Conservation (phyloP, 2,113 vertebrate genomes). For the Carassius gibelio region DNA sequence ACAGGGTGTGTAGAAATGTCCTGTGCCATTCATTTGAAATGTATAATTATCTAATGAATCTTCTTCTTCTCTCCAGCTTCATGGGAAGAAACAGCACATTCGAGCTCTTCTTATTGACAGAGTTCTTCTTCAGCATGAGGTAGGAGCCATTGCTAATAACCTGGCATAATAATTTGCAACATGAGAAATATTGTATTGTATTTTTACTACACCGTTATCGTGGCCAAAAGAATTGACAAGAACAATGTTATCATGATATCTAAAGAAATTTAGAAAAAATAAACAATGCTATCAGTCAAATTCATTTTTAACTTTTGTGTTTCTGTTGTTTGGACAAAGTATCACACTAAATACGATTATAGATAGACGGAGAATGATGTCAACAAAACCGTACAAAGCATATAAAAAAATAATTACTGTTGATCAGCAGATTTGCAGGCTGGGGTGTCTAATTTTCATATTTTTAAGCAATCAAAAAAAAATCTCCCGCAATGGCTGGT, state of each 20-base stretch:
- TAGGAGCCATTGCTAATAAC: constrained; percentile 57
- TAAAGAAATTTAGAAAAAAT: not conserved
- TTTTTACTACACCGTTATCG: not conserved
- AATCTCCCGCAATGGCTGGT: too few relatives aligned
- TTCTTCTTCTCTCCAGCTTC: constrained; percentile 78
- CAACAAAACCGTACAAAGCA: too few relatives aligned
- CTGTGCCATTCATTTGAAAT: not conserved
- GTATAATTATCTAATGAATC: not conserved
- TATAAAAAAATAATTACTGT: too few relatives aligned
- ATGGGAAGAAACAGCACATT: constrained; percentile 93
- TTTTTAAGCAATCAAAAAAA: too few relatives aligned
- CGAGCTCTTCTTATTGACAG: constrained; percentile 93
- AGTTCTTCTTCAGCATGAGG: constrained; percentile 96
- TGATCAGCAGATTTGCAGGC: too few relatives aligned
- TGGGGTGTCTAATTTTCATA: too few relatives aligned
- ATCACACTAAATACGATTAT: too few relatives aligned
- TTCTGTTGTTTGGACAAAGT: not conserved
- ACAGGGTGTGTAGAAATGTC: constrained; percentile 81
- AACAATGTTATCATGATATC: not conserved
- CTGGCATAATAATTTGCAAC: not conserved
- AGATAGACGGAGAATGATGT: too few relatives aligned
- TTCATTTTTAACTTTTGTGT: not conserved
- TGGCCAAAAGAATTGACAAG: not conserved
- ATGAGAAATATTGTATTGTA: not conserved
- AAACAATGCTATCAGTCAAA: not conserved